Base-by-base conservation (phyloP, 2,888 invertebrate genomes). In the Athalia circularis region DNA sequence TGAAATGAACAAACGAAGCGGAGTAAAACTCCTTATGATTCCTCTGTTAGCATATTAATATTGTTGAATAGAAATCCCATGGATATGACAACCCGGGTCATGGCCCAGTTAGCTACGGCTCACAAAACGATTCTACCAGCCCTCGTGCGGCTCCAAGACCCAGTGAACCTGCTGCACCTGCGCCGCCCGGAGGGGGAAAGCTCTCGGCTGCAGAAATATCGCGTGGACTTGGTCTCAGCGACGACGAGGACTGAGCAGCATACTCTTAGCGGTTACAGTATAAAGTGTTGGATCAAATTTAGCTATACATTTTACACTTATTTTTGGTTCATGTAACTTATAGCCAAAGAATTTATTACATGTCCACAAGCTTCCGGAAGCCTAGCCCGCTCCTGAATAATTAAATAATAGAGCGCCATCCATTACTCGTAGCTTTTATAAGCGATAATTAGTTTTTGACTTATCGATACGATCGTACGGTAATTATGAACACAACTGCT, bases 201-300 rank as follows among this genome's bases (percentile, higher is more conserved):
- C 83, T 90, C 65, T 84, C 84, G 9, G 89, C 89, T 4, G 88
- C 88, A n/a, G 90, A 90, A 80, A 90, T 90, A 78, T 89, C 90
- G 3, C 88, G 86, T 81, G 90, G 90, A 43, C 86, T 90, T 48
- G 90, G 90, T 13, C 84, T 90, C 15, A 81, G 85, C 47, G 87
- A 87, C 77, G 87, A 87, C 61, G 88, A 79, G 29, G 68, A 80
- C 11, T 80, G 76, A 62, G 13, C 9, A 54, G 54, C 11, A 59
- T 47, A 72, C 3, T 29, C 72, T 72, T 72, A 5, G 11, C n/a
- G 11, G 59, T 29, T 72, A 47, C 5, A 72, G 59, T 72, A 47
- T 2, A 72, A 72, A 59, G 52, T 72, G 13, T 72, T 57, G 72
- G 57, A 57, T 72, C 29, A 5, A 57, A 67, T 50, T 50, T 1